Conservation (phyloP, 2,888 invertebrate genomes). For the Harpalus rufipes region DNA sequence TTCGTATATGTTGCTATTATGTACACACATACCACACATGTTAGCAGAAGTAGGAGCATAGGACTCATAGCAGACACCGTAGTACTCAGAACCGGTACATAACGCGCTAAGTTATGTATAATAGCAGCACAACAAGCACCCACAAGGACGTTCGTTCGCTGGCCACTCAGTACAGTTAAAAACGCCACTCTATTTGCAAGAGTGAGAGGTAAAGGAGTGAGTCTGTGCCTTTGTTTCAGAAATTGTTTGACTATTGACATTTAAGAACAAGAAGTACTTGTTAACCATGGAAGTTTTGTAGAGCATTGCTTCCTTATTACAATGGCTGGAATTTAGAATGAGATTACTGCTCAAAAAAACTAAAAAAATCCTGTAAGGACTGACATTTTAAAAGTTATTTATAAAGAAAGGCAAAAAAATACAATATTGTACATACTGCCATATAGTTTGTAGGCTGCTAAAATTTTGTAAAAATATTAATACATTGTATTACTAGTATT, state of each 20-base stretch:
- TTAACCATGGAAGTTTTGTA: background rate
- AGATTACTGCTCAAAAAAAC: no score
- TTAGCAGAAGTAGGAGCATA: background rate
- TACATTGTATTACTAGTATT: no score
- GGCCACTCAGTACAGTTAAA: conserved; percentile 28
- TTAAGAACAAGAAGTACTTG: background rate
- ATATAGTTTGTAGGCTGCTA: no score
- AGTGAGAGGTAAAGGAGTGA: conserved; percentile 23
- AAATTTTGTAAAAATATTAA: no score
- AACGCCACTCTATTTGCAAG: conserved; percentile 30
- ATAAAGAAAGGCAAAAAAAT: no score
- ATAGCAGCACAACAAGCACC: conserved; percentile 37
- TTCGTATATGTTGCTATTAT: no score
- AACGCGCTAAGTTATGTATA: conserved; percentile 23
- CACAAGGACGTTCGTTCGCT: conserved; percentile 51
- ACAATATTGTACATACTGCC: no score
- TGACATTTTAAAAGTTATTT: no score
- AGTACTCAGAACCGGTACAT: conserved; percentile 38
- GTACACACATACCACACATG: background rate
- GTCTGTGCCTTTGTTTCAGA: conserved; percentile 12
- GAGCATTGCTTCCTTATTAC: no score
- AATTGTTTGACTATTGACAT: no score
- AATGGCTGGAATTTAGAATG: no score
- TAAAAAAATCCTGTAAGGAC: no score
- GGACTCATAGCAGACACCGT: conserved; percentile 33